Percentiles rank a stretch among this genome's conserved stretches.
phyloP scores from a whole-genome alignment of 2,888 invertebrate species.

The Dryobotodes eremita region DNA sequence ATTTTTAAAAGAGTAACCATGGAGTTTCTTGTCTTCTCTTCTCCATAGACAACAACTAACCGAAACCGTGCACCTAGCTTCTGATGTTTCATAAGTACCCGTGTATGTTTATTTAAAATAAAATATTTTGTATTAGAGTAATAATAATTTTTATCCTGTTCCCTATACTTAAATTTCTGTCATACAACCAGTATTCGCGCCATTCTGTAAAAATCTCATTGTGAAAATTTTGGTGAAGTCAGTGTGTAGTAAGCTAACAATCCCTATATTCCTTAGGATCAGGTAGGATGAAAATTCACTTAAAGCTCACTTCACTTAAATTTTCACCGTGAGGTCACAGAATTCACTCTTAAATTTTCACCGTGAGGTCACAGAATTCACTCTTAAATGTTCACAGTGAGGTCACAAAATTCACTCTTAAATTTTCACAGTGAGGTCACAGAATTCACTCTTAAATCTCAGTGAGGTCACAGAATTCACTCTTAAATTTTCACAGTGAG shows the following conservation, averaged over 20 bases:
- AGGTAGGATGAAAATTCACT: not conserved
- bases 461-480: not conserved
- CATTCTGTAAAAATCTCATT: not conserved
- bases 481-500: too few species aligned
- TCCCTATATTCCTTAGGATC: not conserved
- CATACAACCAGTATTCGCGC: not conserved
- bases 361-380: too few species aligned
- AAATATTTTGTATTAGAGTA: not conserved
- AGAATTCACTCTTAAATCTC: not conserved
- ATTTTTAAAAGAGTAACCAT: not conserved
- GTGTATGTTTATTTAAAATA: not conserved
- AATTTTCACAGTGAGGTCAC: not conserved
- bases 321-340: not conserved
- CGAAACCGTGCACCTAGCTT: not conserved
- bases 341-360: rapidly evolving
- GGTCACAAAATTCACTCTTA: not conserved
- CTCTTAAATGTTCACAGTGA: rapidly evolving
- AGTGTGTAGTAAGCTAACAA: not conserved
- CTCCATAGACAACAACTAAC: not conserved
- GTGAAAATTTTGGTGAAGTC: not conserved
- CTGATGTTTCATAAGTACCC: not conserved
- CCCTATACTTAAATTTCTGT: not conserved
- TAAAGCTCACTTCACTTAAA: not conserved
- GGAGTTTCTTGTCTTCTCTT: not conserved
- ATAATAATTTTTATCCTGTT: not conserved